phyloP scores from a whole-genome alignment of 2,797 vertebrate species.

The Crypturellus tataupa region DNA sequence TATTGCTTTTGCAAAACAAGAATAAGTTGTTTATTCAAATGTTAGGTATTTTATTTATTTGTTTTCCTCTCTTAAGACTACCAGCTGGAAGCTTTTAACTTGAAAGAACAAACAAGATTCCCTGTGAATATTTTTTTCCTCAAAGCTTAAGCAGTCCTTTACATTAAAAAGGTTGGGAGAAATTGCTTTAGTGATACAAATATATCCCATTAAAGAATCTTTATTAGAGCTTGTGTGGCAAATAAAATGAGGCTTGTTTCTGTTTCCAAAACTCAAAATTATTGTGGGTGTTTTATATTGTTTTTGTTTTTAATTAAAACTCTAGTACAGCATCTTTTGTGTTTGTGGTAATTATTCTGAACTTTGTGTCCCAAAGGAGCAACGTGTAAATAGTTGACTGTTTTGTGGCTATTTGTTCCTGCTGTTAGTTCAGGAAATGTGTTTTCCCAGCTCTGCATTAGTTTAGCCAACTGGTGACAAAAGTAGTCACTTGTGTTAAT shows the following conservation, averaged over 20 bases:
- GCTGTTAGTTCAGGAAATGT: conserved; percentile 52
- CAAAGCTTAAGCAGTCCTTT: background rate
- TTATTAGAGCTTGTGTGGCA: background rate
- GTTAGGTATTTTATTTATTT: background rate
- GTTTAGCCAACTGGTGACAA: conserved; percentile 30
- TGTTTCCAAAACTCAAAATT: conserved; percentile 27
- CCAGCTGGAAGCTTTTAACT: background rate
- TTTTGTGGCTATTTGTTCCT: conserved; percentile 48
- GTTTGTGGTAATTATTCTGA: conserved; percentile 43
- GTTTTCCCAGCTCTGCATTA: conserved; percentile 40
- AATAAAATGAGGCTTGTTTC: conserved; percentile 12
- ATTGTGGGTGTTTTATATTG: conserved; percentile 24
- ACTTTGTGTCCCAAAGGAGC: conserved; percentile 60
- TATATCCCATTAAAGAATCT: background rate
- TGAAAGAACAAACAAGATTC: background rate
- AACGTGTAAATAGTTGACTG: conserved; percentile 47
- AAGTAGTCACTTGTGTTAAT: conserved; percentile 33
- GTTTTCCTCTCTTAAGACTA: background rate
- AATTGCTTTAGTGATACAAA: conserved; percentile 12
- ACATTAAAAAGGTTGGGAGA: background rate
- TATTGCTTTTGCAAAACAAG: background rate
- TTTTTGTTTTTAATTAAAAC: conserved; percentile 66
- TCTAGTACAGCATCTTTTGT: conserved; percentile 42
- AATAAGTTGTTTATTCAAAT: background rate
- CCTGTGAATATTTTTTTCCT: background rate